phyloP scores from a whole-genome alignment of 2,888 invertebrate species.

The Pristionchus maxplancki region DNA sequence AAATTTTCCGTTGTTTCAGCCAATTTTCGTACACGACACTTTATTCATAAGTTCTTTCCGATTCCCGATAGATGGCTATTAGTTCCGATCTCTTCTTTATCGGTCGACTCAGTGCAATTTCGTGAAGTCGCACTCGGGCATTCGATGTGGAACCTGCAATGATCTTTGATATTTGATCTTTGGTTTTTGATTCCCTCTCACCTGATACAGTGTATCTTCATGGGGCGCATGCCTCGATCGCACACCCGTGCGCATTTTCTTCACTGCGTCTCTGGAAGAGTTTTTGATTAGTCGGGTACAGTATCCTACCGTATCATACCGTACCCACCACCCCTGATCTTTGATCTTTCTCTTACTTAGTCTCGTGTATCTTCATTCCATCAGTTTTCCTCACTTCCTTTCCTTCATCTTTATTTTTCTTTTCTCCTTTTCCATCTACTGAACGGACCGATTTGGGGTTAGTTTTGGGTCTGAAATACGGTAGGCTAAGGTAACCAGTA shows the following conservation, averaged over 20 bases:
- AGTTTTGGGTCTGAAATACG: neutral
- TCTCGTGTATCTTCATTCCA: slow-evolving; percentile 21
- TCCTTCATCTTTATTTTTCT: neutral
- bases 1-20: too few relatives aligned
- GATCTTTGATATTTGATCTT: slow-evolving; percentile 34
- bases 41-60: slow-evolving; percentile 42
- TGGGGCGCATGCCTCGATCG: slow-evolving; percentile 20
- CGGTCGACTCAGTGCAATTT: slow-evolving; percentile 39
- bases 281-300: neutral
- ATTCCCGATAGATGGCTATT: neutral
- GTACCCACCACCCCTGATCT: neutral
- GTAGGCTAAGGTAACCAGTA: neutral
- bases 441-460: neutral
- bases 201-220: slow-evolving; percentile 43
- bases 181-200: slow-evolving; percentile 2
- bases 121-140: slow-evolving; percentile 46
- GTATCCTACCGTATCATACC: neutral
- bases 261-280: neutral
- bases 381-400: neutral
- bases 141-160: slow-evolving; percentile 30
- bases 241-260: slow-evolving; percentile 28
- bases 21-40: slow-evolving; percentile 23
- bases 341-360: neutral
- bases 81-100: neutral
- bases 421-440: neutral